phyloP scores from a whole-genome alignment of 1,140 invertebrate genomes.

The Drosophila pandora region DNA sequence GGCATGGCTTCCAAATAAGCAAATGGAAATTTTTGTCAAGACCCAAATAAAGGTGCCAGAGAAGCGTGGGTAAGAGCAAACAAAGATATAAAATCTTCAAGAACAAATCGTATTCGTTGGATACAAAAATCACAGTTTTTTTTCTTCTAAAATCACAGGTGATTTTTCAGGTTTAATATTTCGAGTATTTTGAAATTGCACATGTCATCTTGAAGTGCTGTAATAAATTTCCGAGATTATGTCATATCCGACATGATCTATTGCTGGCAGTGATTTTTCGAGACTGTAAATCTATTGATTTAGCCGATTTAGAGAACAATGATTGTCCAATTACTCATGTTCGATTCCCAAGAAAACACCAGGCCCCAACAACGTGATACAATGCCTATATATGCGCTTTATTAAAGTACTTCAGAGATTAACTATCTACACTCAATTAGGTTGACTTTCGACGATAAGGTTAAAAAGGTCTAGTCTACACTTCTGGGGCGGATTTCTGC shows the following conservation, averaged over 20 bases:
- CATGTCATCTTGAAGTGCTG: not conserved
- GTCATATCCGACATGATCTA: not conserved
- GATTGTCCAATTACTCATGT: slow-evolving; percentile 17
- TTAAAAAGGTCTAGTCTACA: slow-evolving; percentile 5
- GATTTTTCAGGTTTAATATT: not conserved
- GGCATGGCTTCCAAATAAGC: slow-evolving; percentile 17
- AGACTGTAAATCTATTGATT: not conserved
- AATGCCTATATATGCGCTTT: not conserved
- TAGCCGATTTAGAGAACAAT: slow-evolving; percentile 6
- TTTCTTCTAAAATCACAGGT: not conserved
- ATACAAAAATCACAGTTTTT: not conserved
- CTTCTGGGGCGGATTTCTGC: slow-evolving; percentile 3
- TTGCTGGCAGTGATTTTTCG: not conserved
- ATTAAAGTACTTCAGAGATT: slow-evolving; percentile 30
- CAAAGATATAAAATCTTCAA: slow-evolving; percentile 22
- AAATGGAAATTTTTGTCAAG: slow-evolving; percentile 46
- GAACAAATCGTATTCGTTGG: not conserved
- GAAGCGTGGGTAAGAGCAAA: slow-evolving; percentile 24
- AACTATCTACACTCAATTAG: slow-evolving; percentile 33
- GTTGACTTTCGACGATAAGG: slow-evolving; percentile 9
- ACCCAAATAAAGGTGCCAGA: slow-evolving; percentile 8
- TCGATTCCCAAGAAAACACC: slow-evolving; percentile 13
- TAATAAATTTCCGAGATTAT: not conserved
- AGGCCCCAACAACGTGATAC: slow-evolving; percentile 30
- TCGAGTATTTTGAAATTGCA: not conserved